phyloP scores from a whole-genome alignment of 1,140 invertebrate species.

The Drosophila athabasca region DNA sequence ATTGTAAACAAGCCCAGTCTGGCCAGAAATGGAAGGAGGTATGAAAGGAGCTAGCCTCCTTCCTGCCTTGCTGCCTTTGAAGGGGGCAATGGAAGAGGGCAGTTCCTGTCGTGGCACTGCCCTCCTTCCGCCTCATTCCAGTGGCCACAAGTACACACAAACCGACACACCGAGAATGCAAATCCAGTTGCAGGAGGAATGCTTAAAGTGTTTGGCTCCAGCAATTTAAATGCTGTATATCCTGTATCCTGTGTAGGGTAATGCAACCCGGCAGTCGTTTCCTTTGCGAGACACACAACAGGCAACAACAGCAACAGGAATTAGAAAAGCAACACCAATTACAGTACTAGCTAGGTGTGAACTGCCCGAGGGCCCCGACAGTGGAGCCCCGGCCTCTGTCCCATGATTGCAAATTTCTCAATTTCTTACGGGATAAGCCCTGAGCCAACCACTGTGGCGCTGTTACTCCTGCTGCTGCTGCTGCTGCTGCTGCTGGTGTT shows the following conservation, averaged over 20 bases:
- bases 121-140: neutral
- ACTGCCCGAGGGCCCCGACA: conserved; percentile 18
- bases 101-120: neutral
- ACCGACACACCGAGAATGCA: conserved; percentile 42
- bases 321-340: conserved; percentile 69
- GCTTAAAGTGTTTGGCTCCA: conserved; percentile 61
- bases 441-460: neutral
- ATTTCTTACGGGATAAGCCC: conserved; percentile 21
- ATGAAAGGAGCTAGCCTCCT: conserved; percentile 4
- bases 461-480: conserved; percentile 5
- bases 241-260: conserved; percentile 64
- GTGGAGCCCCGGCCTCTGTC: conserved; percentile 4
- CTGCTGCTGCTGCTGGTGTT: conserved; percentile 3
- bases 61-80: neutral
- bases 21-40: conserved; percentile 31
- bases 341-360: conserved; percentile 61
- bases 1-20: conserved; percentile 72
- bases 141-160: neutral
- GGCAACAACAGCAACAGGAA: conserved; percentile 21
- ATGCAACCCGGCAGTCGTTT: conserved; percentile 43
- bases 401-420: conserved; percentile 34
- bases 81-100: neutral
- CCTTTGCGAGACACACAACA: neutral
- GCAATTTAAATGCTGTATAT: conserved; percentile 78
- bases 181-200: conserved; percentile 55